Evolutionary conservation across 2,797 vertebrate genomes (phyloP), one percentile per base, ranked within the genome.

Genomic region (Chrosomus eos): DNA sequence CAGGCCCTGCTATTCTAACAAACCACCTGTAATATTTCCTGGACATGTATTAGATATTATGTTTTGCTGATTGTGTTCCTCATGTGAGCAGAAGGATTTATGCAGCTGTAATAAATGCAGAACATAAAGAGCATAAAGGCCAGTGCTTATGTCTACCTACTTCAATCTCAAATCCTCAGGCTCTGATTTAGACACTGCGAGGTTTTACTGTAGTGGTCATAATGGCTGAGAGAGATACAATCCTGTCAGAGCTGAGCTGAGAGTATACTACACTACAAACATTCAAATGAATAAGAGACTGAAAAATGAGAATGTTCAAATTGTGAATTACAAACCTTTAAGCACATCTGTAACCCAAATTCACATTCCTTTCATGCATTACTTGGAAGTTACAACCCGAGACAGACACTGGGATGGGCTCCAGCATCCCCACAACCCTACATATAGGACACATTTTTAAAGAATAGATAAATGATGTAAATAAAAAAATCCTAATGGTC

Each of bases 101-200:
- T 19, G 82, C 48, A 4, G 11, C 23, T 71, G 10, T 36, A 33
- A n/a, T 80, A 23, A 40, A 66, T 36, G 36, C 23, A 55, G 67
- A 68, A 80, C 77, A 64, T 70, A 13, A 73, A 80, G 81, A 73
- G 38, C 31, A 81, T 26, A 86, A 86, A 88, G 87, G 81, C 80
- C 87, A 79, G 72, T 66, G 67, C 19, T 43, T 70, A 82, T 73
- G 68, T 68, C 82, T 43, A n/a, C 38, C 55, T 28, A 62, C 36
- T 77, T 77, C 14, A 62, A 62, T 62, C 36, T 43, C 36, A 77
- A 78, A 77, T 62, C 53, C 74, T n/a, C 55, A 43, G 55, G 33
- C 75, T 72, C 33, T 43, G 75, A 43, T 60, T 77, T 43, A 43
- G 36, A 62, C 36, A 62, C n/a, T 62, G 36, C 9, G 1, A 28